Base-by-base conservation (phyloP, 2,888 invertebrate species). In the Phengaris alcon region DNA sequence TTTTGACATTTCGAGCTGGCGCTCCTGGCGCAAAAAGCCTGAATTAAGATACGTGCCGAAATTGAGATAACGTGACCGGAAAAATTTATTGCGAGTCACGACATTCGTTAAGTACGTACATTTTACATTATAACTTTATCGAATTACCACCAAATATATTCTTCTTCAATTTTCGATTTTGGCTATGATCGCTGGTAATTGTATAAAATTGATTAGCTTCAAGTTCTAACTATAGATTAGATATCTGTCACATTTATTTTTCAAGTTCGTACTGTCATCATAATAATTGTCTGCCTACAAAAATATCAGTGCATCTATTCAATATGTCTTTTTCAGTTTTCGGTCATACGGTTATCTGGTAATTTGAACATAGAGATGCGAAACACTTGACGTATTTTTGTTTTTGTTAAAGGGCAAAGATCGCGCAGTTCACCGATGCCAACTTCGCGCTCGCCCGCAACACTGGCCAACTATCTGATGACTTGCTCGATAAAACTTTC, bases 1-100 rank as follows among this genome's bases (percentile, higher is more conserved):
- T 91, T 88, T 86, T 87, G 87, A 86, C 87, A 87, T 87, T 88
- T 81, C 78, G 79, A 79, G 77, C 79, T 76, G 76, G 72, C 72
- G 74, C 76, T 69, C 15, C 74, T 48, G 64, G 74, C 46, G 69
- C 46, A 46, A 69, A 69, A 52, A 35, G 35, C 69, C 48, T 69
- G 48, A n/a, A 15, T 48, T 69, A n/a, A 69, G 69, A 69, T 69
- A 69, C 48, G 69, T 69, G 48, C 48, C 69, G 69, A 46, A 68
- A 69, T 69, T 69, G 12, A 48, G 48, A 69, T 69, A 69, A 64
- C 44, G 13, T 46, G 46, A n/a, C 48, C 48, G 9, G 48, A 48
- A 48, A 48, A n/a, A 69, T 69, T 48, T 69, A 69, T 69, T 8
- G n/a, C 15, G 48, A 48, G 46, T 48, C 69, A 48, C 15, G 64